These are phyloP conservation scores for Vireo altiloquus DNA, from an alignment of 2,113 vertebrate genomes.

Conservation along the genomic window DNA sequence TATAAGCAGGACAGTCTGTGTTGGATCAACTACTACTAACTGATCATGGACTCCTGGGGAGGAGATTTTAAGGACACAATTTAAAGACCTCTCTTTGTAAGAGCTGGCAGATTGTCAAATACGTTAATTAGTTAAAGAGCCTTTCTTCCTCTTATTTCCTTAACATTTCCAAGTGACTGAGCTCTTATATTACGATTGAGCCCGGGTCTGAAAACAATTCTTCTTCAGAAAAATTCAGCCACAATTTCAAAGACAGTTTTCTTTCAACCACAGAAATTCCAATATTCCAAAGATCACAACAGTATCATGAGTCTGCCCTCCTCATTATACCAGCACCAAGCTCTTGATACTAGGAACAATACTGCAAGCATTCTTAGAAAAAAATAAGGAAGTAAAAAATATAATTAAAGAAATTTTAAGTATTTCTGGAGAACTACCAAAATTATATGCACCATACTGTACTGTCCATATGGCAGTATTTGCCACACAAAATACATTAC, in stretches of 20 bases:
- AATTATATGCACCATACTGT: not conserved
- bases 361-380: not conserved
- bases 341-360: not conserved
- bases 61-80: not conserved
- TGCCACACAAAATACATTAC: not conserved
- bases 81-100: not conserved
- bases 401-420: not conserved
- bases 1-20: not conserved
- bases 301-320: not conserved
- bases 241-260: not conserved
- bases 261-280: not conserved
- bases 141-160: not conserved
- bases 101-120: not conserved
- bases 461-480: not conserved
- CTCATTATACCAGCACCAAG: not conserved
- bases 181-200: not conserved
- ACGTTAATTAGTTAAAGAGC: not conserved
- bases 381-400: not conserved
- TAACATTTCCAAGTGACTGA: not conserved
- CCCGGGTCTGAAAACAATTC: not conserved
- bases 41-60: not conserved
- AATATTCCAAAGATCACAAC: not conserved
- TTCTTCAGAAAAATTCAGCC: not conserved
- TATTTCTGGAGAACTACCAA: not conserved
- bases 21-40: not conserved